A percentile compares a stretch with the other conserved stretches of the same genome.
Conservation (phyloP, 2,113 vertebrate species). For the Pygoscelis adeliae region DNA sequence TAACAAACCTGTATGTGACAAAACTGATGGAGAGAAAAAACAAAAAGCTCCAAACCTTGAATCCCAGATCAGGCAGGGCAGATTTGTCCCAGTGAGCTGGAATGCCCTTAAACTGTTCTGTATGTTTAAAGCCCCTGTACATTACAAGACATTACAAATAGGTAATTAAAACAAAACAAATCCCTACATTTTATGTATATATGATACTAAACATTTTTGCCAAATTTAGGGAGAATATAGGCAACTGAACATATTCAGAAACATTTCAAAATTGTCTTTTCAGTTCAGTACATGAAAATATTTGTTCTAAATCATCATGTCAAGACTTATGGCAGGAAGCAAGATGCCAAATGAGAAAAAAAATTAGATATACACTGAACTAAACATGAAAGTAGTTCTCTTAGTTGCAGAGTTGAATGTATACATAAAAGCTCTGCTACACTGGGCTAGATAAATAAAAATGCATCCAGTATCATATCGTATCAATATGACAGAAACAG, state of each 20-base stretch:
- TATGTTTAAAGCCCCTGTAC: conserved; percentile 37
- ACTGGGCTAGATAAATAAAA: not conserved
- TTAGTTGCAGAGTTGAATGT: not conserved
- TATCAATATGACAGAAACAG: not conserved
- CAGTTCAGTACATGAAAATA: not conserved
- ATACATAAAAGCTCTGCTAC: not conserved
- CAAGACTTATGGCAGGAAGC: not conserved
- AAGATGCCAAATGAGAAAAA: not conserved
- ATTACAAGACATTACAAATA: not conserved
- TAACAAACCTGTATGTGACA: not conserved
- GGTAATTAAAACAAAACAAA: not conserved
- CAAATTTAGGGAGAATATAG: not conserved
- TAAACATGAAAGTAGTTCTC: not conserved
- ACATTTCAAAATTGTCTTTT: not conserved
- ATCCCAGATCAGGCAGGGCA: conserved; percentile 78
- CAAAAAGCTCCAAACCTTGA: conserved; percentile 75
- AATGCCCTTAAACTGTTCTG: conserved; percentile 46
- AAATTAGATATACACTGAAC: not conserved
- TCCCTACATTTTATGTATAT: not conserved
- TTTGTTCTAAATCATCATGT: not conserved
- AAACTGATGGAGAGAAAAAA: not conserved
- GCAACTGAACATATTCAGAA: not conserved
- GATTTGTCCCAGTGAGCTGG: conserved; percentile 87
- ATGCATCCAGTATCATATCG: not conserved
- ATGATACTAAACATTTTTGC: not conserved